Evolutionary conservation across 2,113 vertebrate species (phyloP).

Genomic region (Hystrix brachyura): DNA sequence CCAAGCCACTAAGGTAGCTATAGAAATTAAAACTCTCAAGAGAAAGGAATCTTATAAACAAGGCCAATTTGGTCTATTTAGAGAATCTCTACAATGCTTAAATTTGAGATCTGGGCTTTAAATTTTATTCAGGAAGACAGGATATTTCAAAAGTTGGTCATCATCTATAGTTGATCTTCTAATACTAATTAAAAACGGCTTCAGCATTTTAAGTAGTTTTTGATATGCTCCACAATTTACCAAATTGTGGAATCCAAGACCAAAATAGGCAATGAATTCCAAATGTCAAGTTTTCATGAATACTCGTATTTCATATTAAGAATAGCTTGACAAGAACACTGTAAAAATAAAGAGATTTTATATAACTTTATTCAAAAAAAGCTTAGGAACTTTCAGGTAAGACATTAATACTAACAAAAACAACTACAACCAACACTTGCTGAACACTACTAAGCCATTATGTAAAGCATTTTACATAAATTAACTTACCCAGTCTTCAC

Average conservation of each 20-base stretch:
- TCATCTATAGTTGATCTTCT: slow-evolving; percentile 18
- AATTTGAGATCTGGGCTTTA: slow-evolving; percentile 8
- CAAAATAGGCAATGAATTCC: slow-evolving; percentile 1
- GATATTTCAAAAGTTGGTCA: background rate
- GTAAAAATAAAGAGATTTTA: slow-evolving; percentile 24
- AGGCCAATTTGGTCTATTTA: background rate
- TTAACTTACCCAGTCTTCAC: background rate
- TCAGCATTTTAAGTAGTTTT: background rate
- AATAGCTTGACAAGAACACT: background rate
- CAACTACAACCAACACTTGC: background rate
- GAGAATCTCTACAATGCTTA: background rate
- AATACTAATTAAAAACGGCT: background rate
- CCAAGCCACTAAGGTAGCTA: background rate
- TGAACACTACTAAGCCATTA: background rate
- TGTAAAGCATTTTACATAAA: slow-evolving; percentile 6
- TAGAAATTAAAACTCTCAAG: slow-evolving; percentile 41
- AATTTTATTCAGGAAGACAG: slow-evolving; percentile 25
- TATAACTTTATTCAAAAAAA: slow-evolving; percentile 56
- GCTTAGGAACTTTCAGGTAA: slow-evolving; percentile 37
- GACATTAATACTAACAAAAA: slow-evolving; percentile 39
- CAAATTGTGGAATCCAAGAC: slow-evolving; percentile 23
- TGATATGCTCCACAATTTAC: background rate
- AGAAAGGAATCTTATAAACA: slow-evolving; percentile 14
- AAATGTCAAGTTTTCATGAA: slow-evolving; percentile 7
- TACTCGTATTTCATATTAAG: slow-evolving; percentile 43